Evolutionary conservation across 2,113 vertebrate genomes (phyloP).

Genomic region (Natator depressus): DNA sequence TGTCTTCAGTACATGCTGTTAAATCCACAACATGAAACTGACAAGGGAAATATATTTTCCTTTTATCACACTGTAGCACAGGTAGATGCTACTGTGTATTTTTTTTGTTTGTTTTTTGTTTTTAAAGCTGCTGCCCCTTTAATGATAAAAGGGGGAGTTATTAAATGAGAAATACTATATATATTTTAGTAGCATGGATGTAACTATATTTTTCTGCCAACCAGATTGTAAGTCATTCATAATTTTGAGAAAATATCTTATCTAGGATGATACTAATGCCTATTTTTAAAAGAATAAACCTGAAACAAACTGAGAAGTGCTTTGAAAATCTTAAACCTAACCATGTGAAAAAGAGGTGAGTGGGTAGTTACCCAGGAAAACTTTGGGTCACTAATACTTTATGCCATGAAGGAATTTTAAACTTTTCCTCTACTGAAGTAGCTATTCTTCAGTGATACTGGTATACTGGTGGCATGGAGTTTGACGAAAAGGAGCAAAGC

Average conservation of each 20-base stretch:
- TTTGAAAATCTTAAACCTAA: accelerated
- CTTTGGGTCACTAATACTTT: background rate
- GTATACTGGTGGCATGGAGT: background rate
- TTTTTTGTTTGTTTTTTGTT: background rate
- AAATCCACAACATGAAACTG: background rate
- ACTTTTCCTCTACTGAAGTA: accelerated
- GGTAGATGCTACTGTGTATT: background rate
- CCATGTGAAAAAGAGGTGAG: accelerated
- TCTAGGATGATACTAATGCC: background rate
- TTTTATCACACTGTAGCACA: background rate
- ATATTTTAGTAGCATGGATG: background rate
- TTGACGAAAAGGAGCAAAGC: too few species aligned
- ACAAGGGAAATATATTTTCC: background rate
- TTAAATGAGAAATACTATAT: background rate
- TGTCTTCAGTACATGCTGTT: background rate
- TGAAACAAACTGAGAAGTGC: accelerated
- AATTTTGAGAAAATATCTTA: background rate
- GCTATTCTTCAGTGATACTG: background rate
- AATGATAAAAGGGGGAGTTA: background rate
- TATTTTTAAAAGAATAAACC: background rate
- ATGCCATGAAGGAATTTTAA: background rate
- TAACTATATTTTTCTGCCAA: background rate
- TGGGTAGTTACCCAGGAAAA: too few species aligned
- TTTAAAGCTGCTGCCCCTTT: background rate
- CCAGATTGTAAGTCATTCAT: background rate